Evolutionary conservation across 2,113 vertebrate species (phyloP).

Genomic region (Patagioenas fasciata): DNA sequence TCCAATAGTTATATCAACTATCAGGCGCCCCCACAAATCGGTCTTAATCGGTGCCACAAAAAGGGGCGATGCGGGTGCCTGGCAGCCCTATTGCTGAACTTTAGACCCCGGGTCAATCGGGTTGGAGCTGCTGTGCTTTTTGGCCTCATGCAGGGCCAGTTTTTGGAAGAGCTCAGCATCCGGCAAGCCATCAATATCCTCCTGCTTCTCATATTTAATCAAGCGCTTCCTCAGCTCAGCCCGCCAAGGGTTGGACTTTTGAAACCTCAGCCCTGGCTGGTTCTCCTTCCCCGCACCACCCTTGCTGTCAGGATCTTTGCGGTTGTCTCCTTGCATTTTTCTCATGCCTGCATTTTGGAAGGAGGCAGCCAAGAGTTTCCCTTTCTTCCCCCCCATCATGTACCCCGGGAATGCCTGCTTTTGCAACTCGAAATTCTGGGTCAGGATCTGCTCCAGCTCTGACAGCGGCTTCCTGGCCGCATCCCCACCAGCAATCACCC

Average conservation of each 20-base stretch:
- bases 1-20: conserved; percentile 67
- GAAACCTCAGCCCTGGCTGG: conserved; percentile 57
- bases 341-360: conserved; percentile 49
- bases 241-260: conserved; percentile 46
- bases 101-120: conserved; percentile 50
- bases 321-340: conserved; percentile 59
- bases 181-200: conserved; percentile 45
- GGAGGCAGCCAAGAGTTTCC: background rate
- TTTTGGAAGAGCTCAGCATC: conserved; percentile 46
- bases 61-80: conserved; percentile 66
- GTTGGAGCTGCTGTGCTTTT: conserved; percentile 54
- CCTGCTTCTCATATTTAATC: conserved; percentile 60
- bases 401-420: conserved; percentile 54
- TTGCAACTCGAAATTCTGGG: conserved; percentile 66
- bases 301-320: conserved; percentile 37
- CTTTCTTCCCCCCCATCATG: conserved; percentile 55
- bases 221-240: conserved; percentile 60
- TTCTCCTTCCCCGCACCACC: conserved; percentile 43
- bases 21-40: conserved; percentile 60
- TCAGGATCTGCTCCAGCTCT: conserved; percentile 56
- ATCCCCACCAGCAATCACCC: conserved; percentile 56
- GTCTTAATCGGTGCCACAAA: conserved; percentile 70
- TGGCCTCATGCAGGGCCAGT: conserved; percentile 45
- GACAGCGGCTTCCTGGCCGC: conserved; percentile 34
- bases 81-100: conserved; percentile 71